Percentiles rank a stretch among this genome's conserved stretches.
Conservation (phyloP, 2,888 invertebrate species). For the Oscheius sp. region DNA sequence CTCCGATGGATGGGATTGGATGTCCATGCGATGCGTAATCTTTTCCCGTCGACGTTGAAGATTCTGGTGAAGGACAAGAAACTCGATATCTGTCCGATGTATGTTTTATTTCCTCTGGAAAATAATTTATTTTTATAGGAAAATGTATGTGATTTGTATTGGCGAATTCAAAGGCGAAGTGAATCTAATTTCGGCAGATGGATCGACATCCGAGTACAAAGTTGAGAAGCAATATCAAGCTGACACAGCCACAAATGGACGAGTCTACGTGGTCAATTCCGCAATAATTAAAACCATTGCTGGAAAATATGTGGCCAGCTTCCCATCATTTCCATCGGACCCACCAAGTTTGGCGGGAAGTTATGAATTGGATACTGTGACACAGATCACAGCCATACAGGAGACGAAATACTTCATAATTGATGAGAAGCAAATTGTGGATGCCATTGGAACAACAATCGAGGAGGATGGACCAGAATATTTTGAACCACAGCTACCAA, state of each 20-base stretch:
- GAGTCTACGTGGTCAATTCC: conserved; percentile 7
- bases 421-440: too few relatives aligned
- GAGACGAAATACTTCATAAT: conserved; percentile 1
- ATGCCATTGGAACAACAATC: too few relatives aligned
- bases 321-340: neutral
- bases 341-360: neutral
- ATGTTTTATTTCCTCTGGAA: neutral
- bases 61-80: neutral
- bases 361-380: neutral
- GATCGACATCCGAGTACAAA: neutral
- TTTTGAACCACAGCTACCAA: too few relatives aligned
- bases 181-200: neutral
- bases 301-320: neutral
- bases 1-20: conserved; percentile 19
- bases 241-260: neutral
- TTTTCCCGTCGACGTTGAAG: neutral
- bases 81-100: neutral
- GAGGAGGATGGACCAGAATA: too few relatives aligned
- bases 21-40: conserved; percentile 19
- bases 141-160: conserved; percentile 9
- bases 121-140: neutral
- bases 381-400: neutral
- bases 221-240: neutral
- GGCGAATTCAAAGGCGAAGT: conserved; percentile 3
- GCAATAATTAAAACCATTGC: neutral